Base-by-base conservation (phyloP, 2,113 vertebrate genomes). In the Cynopterus brachyotis region DNA sequence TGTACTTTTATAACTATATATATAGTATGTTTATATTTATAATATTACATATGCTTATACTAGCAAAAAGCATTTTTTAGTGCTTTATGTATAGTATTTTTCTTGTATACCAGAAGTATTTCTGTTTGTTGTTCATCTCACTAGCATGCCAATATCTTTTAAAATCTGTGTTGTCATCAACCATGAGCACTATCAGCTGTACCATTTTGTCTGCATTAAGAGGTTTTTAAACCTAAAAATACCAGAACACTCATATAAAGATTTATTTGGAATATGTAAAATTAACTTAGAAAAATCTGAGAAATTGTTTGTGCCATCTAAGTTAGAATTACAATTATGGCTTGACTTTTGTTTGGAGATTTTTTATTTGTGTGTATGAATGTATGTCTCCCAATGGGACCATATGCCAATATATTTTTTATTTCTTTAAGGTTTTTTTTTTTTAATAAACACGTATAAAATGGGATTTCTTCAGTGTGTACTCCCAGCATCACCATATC, bases 181-280 rank as follows among this genome's bases (percentile, higher is more conserved):
- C n/a, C 30, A 6, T 76, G 70, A 82, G 42, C 37, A 42, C 15
- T 60, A 1, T 76, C 70, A 93, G 69, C 40, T 75, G 26, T 5
- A 40, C 20, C 13, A 30, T 59, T 35, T 84, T 66, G n/a, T 42
- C 53, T 70, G 9, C 10, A 19, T 32, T 78, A 64, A 59, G n/a
- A 66, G 53, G 59, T 80, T 15, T 80, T 64, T 78, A 80, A 75
- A 35, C 28, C 50, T 89, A 88, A 96, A 89, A 84, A 57, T 50
- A 6, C n/a, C 64, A 47, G 47, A 24, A 32, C 11, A 50, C 35
- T 81, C 4, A 32, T 76, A 28, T 64, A 62, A 83, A 88, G 45
- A 30, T 89, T 76, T 91, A 85, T 93, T 93, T 94, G 16, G 17
- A 89, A 95, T 82, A 70, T 9, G 4, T 22, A 89, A 55, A 93